Conservation (phyloP, 2,113 vertebrate species). For the Rhombomys opimus region DNA sequence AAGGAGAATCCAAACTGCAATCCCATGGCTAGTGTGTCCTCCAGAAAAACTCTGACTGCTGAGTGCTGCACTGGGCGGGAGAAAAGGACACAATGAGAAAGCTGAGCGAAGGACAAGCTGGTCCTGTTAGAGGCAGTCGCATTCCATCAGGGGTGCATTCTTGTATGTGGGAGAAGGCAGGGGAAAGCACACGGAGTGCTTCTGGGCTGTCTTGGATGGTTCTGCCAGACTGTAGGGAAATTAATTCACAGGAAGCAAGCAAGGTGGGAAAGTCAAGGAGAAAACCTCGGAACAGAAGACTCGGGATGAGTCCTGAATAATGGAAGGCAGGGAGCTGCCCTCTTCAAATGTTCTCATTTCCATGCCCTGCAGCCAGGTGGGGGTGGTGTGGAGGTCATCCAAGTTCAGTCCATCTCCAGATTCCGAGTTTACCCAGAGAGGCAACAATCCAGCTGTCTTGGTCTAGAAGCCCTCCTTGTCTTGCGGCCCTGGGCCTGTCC, state of each 20-base stretch:
- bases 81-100: not conserved
- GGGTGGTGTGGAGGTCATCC: not conserved
- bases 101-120: not conserved
- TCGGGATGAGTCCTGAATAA: constrained; percentile 14
- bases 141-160: not conserved
- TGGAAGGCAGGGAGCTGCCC: not conserved
- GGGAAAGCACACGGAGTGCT: constrained; percentile 8
- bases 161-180: not conserved
- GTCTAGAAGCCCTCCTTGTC: no score
- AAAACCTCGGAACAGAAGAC: constrained; percentile 16
- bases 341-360: not conserved
- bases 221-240: constrained; percentile 55
- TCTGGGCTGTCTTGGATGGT: not conserved
- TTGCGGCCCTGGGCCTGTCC: not conserved
- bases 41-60: not conserved
- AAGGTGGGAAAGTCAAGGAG: constrained; percentile 65
- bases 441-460: not conserved
- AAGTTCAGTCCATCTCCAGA: not conserved
- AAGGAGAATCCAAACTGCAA: not conserved
- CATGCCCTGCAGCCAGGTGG: not conserved
- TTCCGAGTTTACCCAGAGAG: not conserved
- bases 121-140: not conserved
- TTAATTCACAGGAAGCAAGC: constrained; percentile 62
- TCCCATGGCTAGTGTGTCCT: not conserved
- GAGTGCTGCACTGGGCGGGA: not conserved